Evolutionary conservation across 1,140 invertebrate genomes (phyloP), one percentile per base, ranked within the genome.

Genomic region (Forficula auricularia): DNA sequence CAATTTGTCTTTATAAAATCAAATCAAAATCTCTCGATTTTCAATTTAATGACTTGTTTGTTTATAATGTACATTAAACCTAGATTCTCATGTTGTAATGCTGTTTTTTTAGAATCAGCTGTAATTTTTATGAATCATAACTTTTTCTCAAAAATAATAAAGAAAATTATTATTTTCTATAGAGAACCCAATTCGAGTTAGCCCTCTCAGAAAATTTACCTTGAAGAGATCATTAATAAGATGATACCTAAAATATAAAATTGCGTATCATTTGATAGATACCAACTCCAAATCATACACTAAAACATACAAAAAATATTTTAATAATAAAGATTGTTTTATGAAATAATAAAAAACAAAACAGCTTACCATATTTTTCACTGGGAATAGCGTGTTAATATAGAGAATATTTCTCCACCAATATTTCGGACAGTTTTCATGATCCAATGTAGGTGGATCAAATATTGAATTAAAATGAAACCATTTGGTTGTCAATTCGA

Each of bases 401-500:
- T 62, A 65, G 2, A 65, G 45, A 34, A 49, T 52, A 47, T 65
- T 63, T 42, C 61, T 50, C 63, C 62, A 65, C 63, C 63, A 65
- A 47, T 54, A 62, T 45, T 56, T 52, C 19, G 52, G 51, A 39
- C 63, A 65, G 22, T 55, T 63, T n/a, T 52, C 27, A 20, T 57
- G 39, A 53, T 65, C 60, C 13, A 45, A 14, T 10, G 52, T 50
- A 2, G 56, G 54, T 10, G 60, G 38, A 40, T 60, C 54, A 13
- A 65, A 53, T 4, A 61, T 43, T 0, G 52, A 50, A 44, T 58
- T 48, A 38, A 57, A 45, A 14, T 56, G 49, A 27, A 58, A 55
- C 54, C 57, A 60, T 34, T 53, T 52, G 33, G 51, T 50, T 0
- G 54, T 47, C n/a, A 63, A 42, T 40, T 58, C 52, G 20, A 54